phyloP scores from a whole-genome alignment of 2,888 invertebrate genomes.

The Ochropleura leucogaster region DNA sequence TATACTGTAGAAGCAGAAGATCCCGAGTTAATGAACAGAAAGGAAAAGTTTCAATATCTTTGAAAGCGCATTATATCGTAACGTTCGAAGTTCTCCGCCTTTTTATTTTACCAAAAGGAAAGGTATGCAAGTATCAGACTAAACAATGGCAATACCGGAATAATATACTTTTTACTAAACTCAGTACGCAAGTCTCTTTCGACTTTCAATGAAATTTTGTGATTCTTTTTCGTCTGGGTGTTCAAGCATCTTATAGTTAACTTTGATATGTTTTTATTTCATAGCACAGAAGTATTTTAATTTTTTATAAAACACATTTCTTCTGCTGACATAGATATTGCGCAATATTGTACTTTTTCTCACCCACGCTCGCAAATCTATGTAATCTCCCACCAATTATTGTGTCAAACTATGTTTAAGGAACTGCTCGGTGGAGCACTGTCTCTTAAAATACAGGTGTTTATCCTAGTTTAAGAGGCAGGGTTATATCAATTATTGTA shows the following conservation, averaged over 20 bases:
- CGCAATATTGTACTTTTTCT: no score
- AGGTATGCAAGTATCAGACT: slow-evolving; percentile 45
- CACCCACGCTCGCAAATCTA: no score
- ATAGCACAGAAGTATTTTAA: not conserved
- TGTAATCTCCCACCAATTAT: no score
- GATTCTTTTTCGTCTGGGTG: not conserved
- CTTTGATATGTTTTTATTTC: slow-evolving; percentile 2
- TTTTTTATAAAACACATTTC: slow-evolving; percentile 6
- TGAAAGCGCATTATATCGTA: slow-evolving; percentile 57
- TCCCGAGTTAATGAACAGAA: slow-evolving; percentile 47
- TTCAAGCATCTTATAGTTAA: not conserved
- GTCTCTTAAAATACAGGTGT: no score
- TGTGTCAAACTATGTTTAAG: no score
- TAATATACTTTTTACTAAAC: slow-evolving; percentile 36
- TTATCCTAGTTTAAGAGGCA: no score
- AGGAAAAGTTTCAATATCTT: slow-evolving; percentile 61
- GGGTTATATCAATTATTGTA: no score
- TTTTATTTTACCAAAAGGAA: slow-evolving; percentile 46
- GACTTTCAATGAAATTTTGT: slow-evolving; percentile 59
- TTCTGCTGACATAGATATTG: not conserved
- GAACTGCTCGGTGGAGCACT: no score
- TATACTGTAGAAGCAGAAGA: slow-evolving; percentile 34
- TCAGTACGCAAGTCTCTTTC: slow-evolving; percentile 50
- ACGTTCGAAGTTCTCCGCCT: slow-evolving; percentile 48
- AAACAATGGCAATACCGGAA: slow-evolving; percentile 40